Percentiles rank a stretch among this genome's conserved stretches.
Conservation (phyloP, 1,140 invertebrate genomes). For the Acyrthosiphon pisum region DNA sequence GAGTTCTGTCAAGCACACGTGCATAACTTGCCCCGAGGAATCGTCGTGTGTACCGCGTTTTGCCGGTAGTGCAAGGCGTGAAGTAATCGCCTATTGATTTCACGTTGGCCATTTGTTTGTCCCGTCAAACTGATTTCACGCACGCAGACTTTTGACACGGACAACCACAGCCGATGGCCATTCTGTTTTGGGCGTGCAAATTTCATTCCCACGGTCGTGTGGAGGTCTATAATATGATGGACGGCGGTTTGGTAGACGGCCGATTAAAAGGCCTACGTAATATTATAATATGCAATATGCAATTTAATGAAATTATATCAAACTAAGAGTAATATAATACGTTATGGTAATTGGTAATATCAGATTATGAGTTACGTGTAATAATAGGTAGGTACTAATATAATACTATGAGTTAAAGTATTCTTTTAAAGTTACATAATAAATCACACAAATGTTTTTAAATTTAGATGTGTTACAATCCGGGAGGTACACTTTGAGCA, state of each 20-base stretch:
- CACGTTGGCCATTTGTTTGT: constrained; percentile 24
- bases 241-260: neutral
- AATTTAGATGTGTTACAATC: too few species aligned
- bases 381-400: too few species aligned
- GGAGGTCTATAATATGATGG: neutral
- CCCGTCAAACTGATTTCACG: constrained; percentile 54
- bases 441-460: too few species aligned
- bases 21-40: constrained; percentile 2
- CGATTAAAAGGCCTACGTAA: neutral
- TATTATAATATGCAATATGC: neutral
- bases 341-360: neutral
- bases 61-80: constrained; percentile 18
- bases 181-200: constrained; percentile 35
- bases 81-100: constrained; percentile 37
- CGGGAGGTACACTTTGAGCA: too few species aligned
- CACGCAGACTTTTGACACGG: constrained; percentile 10
- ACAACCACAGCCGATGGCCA: constrained; percentile 31
- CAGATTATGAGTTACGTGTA: too few species aligned
- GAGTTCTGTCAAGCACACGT: constrained; percentile 6
- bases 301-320: neutral
- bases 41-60: neutral
- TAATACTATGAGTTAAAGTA: too few species aligned
- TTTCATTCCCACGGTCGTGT: constrained; percentile 28
- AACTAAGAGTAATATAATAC: neutral
- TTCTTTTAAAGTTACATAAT: too few species aligned